Evolutionary conservation across 2,113 vertebrate species (phyloP).

Genomic region (Etia nguti): DNA sequence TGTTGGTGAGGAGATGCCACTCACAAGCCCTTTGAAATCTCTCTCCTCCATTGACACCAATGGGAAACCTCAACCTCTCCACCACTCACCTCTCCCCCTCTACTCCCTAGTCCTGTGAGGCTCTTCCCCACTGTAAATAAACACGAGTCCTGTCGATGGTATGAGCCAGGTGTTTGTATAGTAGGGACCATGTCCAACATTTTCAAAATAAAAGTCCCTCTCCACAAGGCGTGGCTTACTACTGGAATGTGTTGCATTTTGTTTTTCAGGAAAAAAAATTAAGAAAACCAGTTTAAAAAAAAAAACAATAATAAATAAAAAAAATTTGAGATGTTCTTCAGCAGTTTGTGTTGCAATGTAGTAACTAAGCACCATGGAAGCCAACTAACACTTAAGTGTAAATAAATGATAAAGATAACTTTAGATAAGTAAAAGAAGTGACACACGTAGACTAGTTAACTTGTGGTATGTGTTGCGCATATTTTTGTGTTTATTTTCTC

Average conservation of each 20-base stretch:
- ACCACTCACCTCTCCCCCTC: slow-evolving; percentile 13
- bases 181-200: slow-evolving; percentile 58
- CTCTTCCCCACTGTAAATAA: slow-evolving; percentile 71
- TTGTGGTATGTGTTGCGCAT: slow-evolving; percentile 77
- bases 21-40: slow-evolving; percentile 2
- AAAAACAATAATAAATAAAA: slow-evolving; percentile 37
- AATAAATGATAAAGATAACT: slow-evolving; percentile 74
- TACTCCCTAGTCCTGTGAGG: slow-evolving; percentile 11
- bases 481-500: slow-evolving; percentile 78
- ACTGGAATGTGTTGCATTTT: slow-evolving; percentile 81
- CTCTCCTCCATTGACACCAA: slow-evolving; percentile 4
- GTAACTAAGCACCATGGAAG: slow-evolving; percentile 75
- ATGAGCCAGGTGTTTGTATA: slow-evolving; percentile 66
- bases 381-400: slow-evolving; percentile 78
- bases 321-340: slow-evolving; percentile 66
- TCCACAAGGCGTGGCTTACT: slow-evolving; percentile 68
- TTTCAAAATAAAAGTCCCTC: slow-evolving; percentile 63
- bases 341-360: slow-evolving; percentile 75
- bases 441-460: slow-evolving; percentile 77
- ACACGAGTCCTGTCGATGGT: slow-evolving; percentile 60
- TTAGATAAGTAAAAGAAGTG: slow-evolving; percentile 73
- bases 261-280: slow-evolving; percentile 71
- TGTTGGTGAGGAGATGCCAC: slow-evolving; percentile 42
- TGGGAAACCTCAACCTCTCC: slow-evolving; percentile 28
- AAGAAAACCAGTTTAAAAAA: slow-evolving; percentile 50